These are phyloP conservation scores for Tridacna crocea DNA, from an alignment of 2,888 invertebrate genomes.

Conservation along the genomic window DNA sequence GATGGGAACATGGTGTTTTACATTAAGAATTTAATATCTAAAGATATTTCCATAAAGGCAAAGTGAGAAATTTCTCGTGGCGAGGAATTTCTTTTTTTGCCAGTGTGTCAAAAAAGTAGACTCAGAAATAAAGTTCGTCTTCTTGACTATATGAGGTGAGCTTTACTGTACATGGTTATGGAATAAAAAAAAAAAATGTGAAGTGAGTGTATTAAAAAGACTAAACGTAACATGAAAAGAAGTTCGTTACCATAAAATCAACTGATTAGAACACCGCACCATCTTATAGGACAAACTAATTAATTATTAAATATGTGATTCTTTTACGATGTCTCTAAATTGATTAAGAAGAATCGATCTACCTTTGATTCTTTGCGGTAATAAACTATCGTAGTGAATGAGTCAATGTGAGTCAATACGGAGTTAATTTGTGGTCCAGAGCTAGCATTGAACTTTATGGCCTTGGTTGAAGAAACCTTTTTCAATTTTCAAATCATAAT, in stretches of 20 bases:
- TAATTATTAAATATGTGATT: neutral
- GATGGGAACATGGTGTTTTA: too few species aligned
- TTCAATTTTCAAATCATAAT: neutral
- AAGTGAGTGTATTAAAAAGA: neutral
- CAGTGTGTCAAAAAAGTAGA: too few species aligned
- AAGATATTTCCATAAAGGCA: neutral
- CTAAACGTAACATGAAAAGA: neutral
- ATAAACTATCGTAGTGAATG: neutral
- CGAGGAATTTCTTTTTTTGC: neutral
- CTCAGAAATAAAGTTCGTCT: too few species aligned
- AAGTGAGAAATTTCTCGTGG: neutral
- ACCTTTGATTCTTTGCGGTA: neutral
- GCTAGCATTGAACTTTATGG: neutral
- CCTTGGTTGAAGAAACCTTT: neutral
- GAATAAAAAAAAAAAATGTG: too few species aligned
- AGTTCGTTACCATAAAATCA: too few species aligned
- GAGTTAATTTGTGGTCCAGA: neutral
- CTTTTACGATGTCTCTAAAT: neutral
- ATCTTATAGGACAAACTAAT: neutral
- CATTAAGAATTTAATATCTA: too few species aligned
- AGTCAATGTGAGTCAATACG: neutral
- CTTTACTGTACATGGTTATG: too few species aligned
- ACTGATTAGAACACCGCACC: neutral
- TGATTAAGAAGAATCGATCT: neutral
- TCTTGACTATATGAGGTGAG: too few species aligned